Evolutionary conservation across 2,113 vertebrate genomes (phyloP), one percentile per base, ranked within the genome.

Genomic region (Dolichallabes microphthalmus): DNA sequence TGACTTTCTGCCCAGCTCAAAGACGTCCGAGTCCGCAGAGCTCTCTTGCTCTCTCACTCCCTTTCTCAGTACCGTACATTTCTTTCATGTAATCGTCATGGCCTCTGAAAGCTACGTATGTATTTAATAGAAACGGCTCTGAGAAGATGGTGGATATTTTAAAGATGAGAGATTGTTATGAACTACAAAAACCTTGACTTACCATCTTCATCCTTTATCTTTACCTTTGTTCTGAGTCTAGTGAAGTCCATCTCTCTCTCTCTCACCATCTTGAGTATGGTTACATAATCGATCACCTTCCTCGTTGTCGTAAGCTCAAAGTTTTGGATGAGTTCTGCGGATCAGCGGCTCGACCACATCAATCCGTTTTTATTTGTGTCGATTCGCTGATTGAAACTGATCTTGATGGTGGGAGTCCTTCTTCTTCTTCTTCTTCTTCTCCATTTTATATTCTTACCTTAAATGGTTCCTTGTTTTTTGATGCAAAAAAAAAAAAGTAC

Each of bases 351-450:
- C 52, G 61, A 60, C 53, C 0, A 20, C n/a, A 35, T 45, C 73
- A 11, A 80, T 82, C 63, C 57, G 30, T 82, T 71, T 80, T 30
- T 50, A 78, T 69, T 57, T 32, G 25, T 66, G 60, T 39, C n/a
- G 63, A 45, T 88, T 39, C 17, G n/a, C 73, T 86, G 85, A 86
- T 79, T 78, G 68, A 82, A 85, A 88, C 30, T 50, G 55, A 86
- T 88, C 75, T 84, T 78, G 61, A 73, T 68, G 27, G 13, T 50
- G 27, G 82, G 39, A 88, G 57, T 88, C 79, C 78, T 87, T 84
- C 73, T 35, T 73, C 73, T 58, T 45, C 45, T 45, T 45, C 45
- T 45, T 45, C 7, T 68, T 61, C 60, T 80, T 60, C 77, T 55
- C 25, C 14, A 73, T 86, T 85, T 66, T 57, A 68, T 82, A 80